Conservation (phyloP, 2,113 vertebrate species). For the Brienomyrus brachyistius region DNA sequence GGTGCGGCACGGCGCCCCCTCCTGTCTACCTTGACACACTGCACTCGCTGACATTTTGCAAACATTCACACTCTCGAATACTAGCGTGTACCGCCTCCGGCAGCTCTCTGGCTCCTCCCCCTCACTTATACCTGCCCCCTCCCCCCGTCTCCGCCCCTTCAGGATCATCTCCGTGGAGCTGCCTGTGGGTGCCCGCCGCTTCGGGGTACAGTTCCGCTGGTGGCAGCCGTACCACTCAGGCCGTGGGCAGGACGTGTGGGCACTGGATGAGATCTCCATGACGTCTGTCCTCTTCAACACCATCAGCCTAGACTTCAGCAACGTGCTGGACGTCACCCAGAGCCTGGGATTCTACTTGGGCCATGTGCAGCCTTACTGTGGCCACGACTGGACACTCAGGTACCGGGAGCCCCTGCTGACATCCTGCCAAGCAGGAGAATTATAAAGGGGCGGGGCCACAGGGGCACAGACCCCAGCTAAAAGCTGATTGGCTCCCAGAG, state of each 20-base stretch:
- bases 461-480: background rate
- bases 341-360: constrained; percentile 95
- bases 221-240: constrained; percentile 97
- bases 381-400: constrained; percentile 96
- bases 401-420: constrained; percentile 32
- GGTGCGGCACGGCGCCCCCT: constrained; percentile 51
- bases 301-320: constrained; percentile 93
- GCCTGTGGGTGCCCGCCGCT: constrained; percentile 78
- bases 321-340: constrained; percentile 90
- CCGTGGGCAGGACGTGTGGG: constrained; percentile 90
- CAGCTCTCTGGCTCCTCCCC: background rate
- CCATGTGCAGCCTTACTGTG: constrained; percentile 90
- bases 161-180: constrained; percentile 92
- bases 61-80: background rate
- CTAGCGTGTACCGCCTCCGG: background rate
- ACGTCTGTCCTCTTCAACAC: constrained; percentile 94
- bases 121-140: too few species aligned
- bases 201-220: constrained; percentile 97
- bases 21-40: background rate
- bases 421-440: background rate
- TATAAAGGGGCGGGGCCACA: background rate
- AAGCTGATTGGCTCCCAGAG: background rate
- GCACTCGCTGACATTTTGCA: background rate
- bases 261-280: constrained; percentile 95
- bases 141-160: background rate